A percentile compares a stretch with the other conserved stretches of the same genome.
Evolutionary conservation across 2,113 vertebrate species (phyloP).

Genomic region (Neolamprologus devosi): DNA sequence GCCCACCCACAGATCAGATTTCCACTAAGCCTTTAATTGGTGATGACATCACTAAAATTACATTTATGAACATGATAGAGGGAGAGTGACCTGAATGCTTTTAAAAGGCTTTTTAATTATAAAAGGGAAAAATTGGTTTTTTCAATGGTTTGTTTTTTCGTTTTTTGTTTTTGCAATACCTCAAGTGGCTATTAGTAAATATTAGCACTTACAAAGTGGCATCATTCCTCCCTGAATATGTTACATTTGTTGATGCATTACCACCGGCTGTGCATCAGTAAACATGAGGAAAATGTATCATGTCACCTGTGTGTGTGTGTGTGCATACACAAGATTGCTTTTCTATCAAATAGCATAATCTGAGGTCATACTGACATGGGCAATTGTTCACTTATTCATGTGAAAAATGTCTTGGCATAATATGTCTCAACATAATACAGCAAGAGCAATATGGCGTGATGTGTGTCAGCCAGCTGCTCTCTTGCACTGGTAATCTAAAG

Average conservation of each 20-base stretch:
- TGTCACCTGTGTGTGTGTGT: background rate
- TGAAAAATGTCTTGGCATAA: background rate
- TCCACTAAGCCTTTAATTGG: background rate
- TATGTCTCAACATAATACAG: background rate
- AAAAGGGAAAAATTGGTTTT: fast-evolving
- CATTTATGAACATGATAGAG: background rate
- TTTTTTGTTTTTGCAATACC: background rate
- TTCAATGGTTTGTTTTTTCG: background rate
- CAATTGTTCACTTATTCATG: background rate
- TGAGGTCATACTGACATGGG: background rate
- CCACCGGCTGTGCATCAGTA: background rate
- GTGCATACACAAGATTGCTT: background rate
- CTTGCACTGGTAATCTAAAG: background rate
- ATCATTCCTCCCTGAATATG: background rate
- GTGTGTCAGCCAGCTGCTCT: background rate
- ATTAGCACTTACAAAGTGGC: background rate
- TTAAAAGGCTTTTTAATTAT: background rate
- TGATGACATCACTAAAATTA: background rate
- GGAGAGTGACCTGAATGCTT: background rate
- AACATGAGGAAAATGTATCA: background rate
- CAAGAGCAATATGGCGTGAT: background rate
- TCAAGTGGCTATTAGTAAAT: background rate
- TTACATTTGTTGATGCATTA: background rate
- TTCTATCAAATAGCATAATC: background rate
- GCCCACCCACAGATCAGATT: background rate